These are phyloP conservation scores for Nyctibius grandis DNA, from an alignment of 2,797 vertebrate species.

Conservation along the genomic window DNA sequence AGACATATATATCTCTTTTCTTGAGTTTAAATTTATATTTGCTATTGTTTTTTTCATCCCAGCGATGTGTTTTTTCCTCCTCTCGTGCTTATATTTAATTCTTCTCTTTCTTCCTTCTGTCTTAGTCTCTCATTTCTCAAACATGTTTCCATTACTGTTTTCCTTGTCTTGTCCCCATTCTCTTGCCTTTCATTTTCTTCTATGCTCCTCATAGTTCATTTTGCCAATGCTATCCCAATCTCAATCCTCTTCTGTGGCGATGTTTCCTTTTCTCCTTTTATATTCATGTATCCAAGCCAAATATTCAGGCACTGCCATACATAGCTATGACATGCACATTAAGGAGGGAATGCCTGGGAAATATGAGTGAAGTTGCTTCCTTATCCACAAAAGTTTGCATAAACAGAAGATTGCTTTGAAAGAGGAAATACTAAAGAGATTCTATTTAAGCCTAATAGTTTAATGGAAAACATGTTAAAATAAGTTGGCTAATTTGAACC, in stretches of 20 bases:
- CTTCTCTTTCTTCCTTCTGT: neutral
- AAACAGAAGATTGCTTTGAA: neutral
- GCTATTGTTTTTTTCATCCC: neutral
- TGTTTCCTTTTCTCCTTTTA: neutral
- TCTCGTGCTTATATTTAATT: neutral
- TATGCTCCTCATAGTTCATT: neutral
- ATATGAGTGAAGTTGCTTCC: neutral
- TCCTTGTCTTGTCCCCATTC: neutral
- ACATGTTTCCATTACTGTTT: neutral
- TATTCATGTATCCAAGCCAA: neutral
- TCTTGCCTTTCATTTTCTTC: neutral
- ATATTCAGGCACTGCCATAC: neutral
- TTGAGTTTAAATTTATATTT: neutral
- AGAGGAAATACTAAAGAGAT: neutral
- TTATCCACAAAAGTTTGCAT: neutral
- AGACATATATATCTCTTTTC: neutral
- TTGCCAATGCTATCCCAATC: neutral
- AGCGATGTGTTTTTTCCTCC: neutral
- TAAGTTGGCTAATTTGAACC: neutral
- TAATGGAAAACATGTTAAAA: neutral
- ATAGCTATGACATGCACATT: neutral
- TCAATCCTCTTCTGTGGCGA: neutral
- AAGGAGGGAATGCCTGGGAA: neutral
- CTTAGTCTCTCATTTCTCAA: neutral
- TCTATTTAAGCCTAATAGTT: neutral